phyloP scores from a whole-genome alignment of 64 coral and sea anemone species.

The Montipora foliosa region DNA sequence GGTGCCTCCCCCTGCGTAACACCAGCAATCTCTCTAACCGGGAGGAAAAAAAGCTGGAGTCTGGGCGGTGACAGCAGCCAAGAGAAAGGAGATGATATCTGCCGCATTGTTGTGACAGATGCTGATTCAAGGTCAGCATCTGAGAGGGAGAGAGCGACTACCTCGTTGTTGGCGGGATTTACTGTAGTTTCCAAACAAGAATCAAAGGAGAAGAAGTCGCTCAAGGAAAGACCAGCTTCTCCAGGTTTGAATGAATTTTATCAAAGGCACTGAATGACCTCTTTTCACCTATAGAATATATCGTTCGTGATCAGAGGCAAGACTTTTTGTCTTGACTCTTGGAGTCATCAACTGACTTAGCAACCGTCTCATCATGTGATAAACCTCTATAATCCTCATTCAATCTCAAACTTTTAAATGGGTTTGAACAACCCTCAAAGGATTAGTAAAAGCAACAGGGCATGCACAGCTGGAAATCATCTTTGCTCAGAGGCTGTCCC shows the following conservation, averaged over 20 bases:
- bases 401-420: too few relatives aligned
- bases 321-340: too few relatives aligned
- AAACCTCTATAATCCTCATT: too few relatives aligned
- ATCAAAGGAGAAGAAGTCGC: neutral
- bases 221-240: neutral
- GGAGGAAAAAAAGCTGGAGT: slow-evolving; percentile 15
- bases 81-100: slow-evolving; percentile 50
- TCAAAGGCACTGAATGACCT: neutral
- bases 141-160: neutral
- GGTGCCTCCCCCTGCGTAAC: neutral
- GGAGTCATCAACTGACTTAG: too few relatives aligned
- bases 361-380: too few relatives aligned
- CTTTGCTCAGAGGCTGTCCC: too few relatives aligned
- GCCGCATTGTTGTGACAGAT: slow-evolving; percentile 51
- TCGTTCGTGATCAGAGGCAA: too few relatives aligned
- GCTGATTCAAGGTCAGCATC: neutral
- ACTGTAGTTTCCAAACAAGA: neutral
- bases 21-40: neutral
- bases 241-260: neutral
- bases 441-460: too few relatives aligned
- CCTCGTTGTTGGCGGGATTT: slow-evolving; percentile 12
- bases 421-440: too few relatives aligned
- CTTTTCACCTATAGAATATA: neutral
- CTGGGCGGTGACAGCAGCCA: neutral
- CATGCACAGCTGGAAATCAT: too few relatives aligned